Percentiles rank a stretch among this genome's conserved stretches.
Conservation (phyloP, 2,113 vertebrate genomes). For the Misgurnus mizolepis region DNA sequence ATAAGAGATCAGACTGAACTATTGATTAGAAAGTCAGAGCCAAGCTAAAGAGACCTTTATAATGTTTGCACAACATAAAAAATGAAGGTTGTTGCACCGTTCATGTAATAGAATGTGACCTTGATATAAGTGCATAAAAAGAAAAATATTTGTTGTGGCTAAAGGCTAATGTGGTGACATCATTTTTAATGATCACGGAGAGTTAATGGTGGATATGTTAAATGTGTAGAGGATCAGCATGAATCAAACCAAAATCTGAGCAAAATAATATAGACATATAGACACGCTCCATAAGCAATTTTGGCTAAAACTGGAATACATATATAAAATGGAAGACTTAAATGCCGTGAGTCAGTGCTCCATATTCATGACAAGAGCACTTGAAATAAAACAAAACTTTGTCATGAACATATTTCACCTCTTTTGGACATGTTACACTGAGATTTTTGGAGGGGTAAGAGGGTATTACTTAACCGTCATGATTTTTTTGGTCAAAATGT, state of each 20-base stretch:
- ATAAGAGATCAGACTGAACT: not conserved
- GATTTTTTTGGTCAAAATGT: too few relatives aligned
- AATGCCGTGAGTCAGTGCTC: not conserved
- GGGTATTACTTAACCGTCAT: too few relatives aligned
- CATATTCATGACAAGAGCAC: not conserved
- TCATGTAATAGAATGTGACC: not conserved
- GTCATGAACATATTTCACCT: too few relatives aligned
- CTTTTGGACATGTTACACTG: too few relatives aligned
- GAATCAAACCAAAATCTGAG: not conserved
- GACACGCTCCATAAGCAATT: not conserved
- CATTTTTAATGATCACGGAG: not conserved
- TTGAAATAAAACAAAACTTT: not conserved
- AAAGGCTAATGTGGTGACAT: too few relatives aligned
- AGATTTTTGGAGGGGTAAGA: too few relatives aligned
- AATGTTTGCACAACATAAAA: conserved; percentile 16
- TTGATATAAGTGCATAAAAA: not conserved
- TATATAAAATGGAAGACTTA: not conserved
- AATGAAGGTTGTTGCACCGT: not conserved
- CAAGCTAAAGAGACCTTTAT: conserved; percentile 15
- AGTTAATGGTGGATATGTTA: not conserved
- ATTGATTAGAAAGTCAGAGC: not conserved
- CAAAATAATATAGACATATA: not conserved
- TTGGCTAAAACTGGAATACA: not conserved
- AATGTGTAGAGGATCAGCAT: not conserved
- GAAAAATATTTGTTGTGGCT: not conserved